These are phyloP conservation scores for Colistium nudipinnis DNA, from an alignment of 2,113 vertebrate genomes.

Conservation along the genomic window DNA sequence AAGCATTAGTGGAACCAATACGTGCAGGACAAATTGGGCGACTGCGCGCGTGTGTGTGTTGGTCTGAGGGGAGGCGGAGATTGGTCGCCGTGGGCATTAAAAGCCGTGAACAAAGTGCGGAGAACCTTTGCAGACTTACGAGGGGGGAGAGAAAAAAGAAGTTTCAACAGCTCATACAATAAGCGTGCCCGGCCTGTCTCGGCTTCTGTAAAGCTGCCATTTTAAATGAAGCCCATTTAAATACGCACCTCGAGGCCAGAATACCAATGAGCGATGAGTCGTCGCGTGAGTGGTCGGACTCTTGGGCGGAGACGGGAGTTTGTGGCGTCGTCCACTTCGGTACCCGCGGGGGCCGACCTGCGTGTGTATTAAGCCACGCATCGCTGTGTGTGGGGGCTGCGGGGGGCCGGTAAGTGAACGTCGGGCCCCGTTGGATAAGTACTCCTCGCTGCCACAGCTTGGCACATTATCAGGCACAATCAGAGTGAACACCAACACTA, in stretches of 20 bases:
- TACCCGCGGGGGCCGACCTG: conserved; percentile 13
- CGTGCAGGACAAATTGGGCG: conserved; percentile 73
- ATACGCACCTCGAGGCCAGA: conserved; percentile 32
- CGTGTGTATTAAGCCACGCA: conserved; percentile 31
- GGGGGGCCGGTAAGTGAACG: conserved; percentile 33
- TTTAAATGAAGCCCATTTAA: conserved; percentile 49
- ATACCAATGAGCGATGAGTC: conserved; percentile 48
- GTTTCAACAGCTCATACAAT: conserved; percentile 51
- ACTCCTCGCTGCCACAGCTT: conserved; percentile 49
- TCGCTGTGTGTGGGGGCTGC: conserved; percentile 17
- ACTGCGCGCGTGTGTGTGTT: conserved; percentile 43
- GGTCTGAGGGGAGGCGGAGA: conserved; percentile 17
- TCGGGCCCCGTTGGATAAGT: conserved; percentile 48
- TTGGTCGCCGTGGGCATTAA: conserved; percentile 51
- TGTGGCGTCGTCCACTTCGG: conserved; percentile 17
- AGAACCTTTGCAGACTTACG: conserved; percentile 59
- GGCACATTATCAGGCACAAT: conserved; percentile 69
- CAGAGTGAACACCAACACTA: conserved; percentile 68
- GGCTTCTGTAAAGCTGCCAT: conserved; percentile 15
- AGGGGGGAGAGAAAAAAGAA: conserved; percentile 35
- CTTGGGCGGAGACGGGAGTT: neutral
- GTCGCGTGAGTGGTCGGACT: conserved; percentile 10
- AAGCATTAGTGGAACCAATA: conserved; percentile 78
- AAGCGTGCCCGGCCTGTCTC: conserved; percentile 29
- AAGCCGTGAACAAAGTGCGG: conserved; percentile 51